Evolutionary conservation across 2,797 vertebrate genomes (phyloP), one percentile per base, ranked within the genome.

Genomic region (Gymnothorax javanicus): DNA sequence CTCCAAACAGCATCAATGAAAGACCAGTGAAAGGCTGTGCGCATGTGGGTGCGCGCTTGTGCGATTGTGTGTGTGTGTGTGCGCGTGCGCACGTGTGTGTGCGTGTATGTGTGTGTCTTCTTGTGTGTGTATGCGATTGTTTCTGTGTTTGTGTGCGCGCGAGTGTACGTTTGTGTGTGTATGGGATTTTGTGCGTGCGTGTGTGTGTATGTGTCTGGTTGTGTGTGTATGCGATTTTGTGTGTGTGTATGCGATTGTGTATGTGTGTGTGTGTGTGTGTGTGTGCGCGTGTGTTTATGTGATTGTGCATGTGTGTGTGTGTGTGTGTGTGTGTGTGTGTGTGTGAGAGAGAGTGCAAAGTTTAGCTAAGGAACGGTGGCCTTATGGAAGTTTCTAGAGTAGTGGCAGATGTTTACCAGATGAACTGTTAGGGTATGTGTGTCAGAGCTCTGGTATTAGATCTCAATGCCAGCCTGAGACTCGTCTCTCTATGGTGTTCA

Each of bases 241-340:
- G 50, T 69, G 59, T 81, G n/a, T 52, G 25, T 56, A 82, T 82
- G 43, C 7, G 23, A 59, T 4, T 52, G 23, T 20, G 25, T 64
- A 62, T 54, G 77, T 58, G n/a, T 84, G 83, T 20, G 25, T 64
- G 73, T 54, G 77, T 58, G n/a, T 84, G 83, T 77, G 67, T 81
- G n/a, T 75, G 88, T 59, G 57, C 60, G 79, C 57, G 82, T 43
- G n/a, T 52, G 13, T 56, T 7, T 43, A 59, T 85, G 11, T 12
- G n/a, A 15, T 50, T 3, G 82, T 23, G 17, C 77, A 56, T 67
- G 59, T 81, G n/a, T 52, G n/a, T 60, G 84, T 81, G 43, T 12
- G 23, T 67, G 6, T 52, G 20, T 69, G 12, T 86, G 67, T 85
- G 58, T 77, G 73, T 64, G 75, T 85, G 12, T 69, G 69, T 79